Conservation (phyloP, 2,888 invertebrate genomes). For the Xylocampa areola region DNA sequence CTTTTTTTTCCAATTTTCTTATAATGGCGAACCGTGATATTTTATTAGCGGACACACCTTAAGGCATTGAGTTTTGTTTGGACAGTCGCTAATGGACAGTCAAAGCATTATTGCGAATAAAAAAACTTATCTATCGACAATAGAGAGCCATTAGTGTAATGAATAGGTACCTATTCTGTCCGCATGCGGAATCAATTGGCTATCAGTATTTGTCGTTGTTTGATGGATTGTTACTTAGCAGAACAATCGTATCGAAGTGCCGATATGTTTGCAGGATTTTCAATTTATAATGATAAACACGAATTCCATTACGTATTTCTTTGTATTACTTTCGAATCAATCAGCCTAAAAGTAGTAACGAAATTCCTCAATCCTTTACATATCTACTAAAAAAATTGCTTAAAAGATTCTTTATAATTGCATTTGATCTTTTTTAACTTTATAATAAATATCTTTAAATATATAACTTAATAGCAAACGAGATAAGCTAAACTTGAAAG, state of each 20-base stretch:
- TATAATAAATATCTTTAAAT: slow-evolving; percentile 18
- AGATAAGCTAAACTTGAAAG: slow-evolving; percentile 35
- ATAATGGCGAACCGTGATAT: slow-evolving; percentile 51
- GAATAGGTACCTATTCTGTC: slow-evolving; percentile 69
- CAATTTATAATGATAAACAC: slow-evolving; percentile 35
- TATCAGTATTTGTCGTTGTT: slow-evolving; percentile 67
- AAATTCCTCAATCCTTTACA: too few relatives aligned
- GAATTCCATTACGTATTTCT: slow-evolving; percentile 11
- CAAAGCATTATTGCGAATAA: slow-evolving; percentile 58
- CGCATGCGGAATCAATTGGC: slow-evolving; percentile 69
- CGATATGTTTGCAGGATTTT: slow-evolving; percentile 37
- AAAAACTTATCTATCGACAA: slow-evolving; percentile 66
- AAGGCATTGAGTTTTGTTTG: slow-evolving; percentile 72
- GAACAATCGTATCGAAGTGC: slow-evolving; percentile 37
- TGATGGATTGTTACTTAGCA: slow-evolving; percentile 63
- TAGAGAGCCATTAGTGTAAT: slow-evolving; percentile 76
- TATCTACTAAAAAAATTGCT: slow-evolving; percentile 9
- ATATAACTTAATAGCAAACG: slow-evolving; percentile 49
- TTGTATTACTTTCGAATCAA: slow-evolving; percentile 13
- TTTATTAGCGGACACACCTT: slow-evolving; percentile 66
- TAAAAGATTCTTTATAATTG: slow-evolving; percentile 14
- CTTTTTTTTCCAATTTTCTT: slow-evolving; percentile 39
- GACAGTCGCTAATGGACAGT: slow-evolving; percentile 72
- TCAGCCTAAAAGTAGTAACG: too few relatives aligned
- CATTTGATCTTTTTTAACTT: slow-evolving; percentile 11